Conservation (phyloP, 2,113 vertebrate species). For the Sarotherodon lohbergeri region DNA sequence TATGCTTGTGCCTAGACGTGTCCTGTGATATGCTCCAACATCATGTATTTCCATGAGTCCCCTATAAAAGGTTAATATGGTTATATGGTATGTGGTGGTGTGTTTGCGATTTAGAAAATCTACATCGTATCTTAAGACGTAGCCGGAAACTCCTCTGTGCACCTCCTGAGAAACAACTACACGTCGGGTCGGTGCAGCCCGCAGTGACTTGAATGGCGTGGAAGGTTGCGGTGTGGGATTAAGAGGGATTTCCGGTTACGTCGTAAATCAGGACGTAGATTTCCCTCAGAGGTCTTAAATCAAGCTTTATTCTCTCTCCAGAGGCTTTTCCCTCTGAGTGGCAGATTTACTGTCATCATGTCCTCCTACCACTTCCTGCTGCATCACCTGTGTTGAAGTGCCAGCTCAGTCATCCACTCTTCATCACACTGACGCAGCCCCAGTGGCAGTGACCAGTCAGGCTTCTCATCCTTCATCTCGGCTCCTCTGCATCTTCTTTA, state of each 20-base stretch:
- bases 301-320: not conserved
- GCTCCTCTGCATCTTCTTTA: not conserved
- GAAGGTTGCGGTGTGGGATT: not conserved
- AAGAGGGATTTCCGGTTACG: fast-evolving
- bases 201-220: not conserved
- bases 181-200: fast-evolving
- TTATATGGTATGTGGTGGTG: not conserved
- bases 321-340: not conserved
- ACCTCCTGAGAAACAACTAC: not conserved
- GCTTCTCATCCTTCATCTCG: not conserved
- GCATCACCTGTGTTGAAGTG: not conserved
- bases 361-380: not conserved
- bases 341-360: not conserved
- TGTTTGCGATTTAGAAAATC: fast-evolving
- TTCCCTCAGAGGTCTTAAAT: not conserved
- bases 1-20: not conserved
- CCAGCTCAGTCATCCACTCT: not conserved
- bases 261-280: fast-evolving
- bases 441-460: not conserved
- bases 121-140: fast-evolving
- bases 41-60: not conserved
- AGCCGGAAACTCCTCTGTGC: not conserved
- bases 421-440: not conserved
- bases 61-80: not conserved
- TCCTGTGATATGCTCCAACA: not conserved